Base-by-base conservation (phyloP, 1,140 invertebrate genomes). In the Ostrea edulis region DNA sequence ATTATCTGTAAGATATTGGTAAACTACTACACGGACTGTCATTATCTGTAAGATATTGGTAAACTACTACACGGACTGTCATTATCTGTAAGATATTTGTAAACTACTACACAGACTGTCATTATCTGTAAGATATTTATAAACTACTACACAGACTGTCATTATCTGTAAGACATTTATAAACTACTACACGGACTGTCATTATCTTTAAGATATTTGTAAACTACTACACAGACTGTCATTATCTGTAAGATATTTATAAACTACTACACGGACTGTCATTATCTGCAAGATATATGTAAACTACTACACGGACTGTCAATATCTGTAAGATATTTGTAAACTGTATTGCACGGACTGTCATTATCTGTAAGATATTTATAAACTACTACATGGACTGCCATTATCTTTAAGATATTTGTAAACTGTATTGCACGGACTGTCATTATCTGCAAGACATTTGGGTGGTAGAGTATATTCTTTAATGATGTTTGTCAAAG, bases 281-380 rank as follows among this genome's bases (percentile, higher is more conserved):
- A 87, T 35, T 86, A 62, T 52, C 51, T 91, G 86, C 89, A 29
- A 5, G 83, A 87, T 7, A 84, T 91, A 11, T n/a, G 90, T 11
- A 87, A 86, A 71, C 82, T 89, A 22, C 29, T 91, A 89, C 85
- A n/a, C 87, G n/a, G 82, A 71, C 9, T 91, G 91, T 51, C 35
- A 87, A 22, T 86, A 62, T 52, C 51, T 91, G 86, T 90, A 29
- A 5, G 83, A 87, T 7, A 84, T 91, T 14, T n/a, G 90, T 11
- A 87, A 86, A 71, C 82, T 89, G 35, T 87, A 89, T 29, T 91
- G 91, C 85, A n/a, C 87, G n/a, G 82, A 71, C 9, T 91, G 91
- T 51, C 35, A 87, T 35, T 86, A 62, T 52, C 51, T 91, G 86
- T 90, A 29, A 5, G 83, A 87, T 7, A 84, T 91, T 14, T n/a